Percentiles rank a stretch among this genome's conserved stretches.
These are phyloP conservation scores for Callospermophilus lateralis DNA, from an alignment of 2,113 vertebrate genomes.

Conservation along the genomic window DNA sequence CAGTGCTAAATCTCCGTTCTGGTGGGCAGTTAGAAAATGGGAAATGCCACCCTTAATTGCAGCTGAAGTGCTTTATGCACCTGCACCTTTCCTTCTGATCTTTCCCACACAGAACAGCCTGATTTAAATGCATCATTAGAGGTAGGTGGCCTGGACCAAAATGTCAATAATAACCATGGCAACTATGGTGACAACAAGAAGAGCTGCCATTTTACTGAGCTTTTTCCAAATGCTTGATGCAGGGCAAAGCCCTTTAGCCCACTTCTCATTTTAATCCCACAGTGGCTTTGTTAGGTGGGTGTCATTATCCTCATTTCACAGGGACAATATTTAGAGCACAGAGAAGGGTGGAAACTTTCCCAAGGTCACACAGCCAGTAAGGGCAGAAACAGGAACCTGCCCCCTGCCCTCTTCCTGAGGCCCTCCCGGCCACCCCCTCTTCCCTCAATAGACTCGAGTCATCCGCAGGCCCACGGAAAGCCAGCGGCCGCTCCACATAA, in stretches of 20 bases:
- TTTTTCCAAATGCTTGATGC: too few relatives aligned
- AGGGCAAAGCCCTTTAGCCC: not conserved
- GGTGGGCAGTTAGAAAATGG: slow-evolving; percentile 22
- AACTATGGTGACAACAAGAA: not conserved
- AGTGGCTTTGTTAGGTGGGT: not conserved
- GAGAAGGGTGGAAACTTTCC: not conserved
- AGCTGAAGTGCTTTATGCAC: not conserved
- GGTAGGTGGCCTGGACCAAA: not conserved
- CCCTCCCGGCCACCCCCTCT: not conserved
- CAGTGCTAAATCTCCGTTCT: not conserved
- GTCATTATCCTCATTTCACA: not conserved
- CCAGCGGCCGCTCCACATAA: slow-evolving; percentile 37
- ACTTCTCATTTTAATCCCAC: not conserved
- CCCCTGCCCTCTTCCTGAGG: not conserved
- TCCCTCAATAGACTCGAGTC: not conserved
- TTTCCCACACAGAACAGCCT: not conserved
- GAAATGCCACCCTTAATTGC: not conserved
- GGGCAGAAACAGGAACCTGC: not conserved
- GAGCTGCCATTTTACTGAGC: not conserved
- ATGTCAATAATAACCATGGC: slow-evolving; percentile 37
- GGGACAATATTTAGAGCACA: not conserved
- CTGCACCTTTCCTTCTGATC: slow-evolving; percentile 17
- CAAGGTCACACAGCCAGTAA: not conserved
- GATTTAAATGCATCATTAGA: slow-evolving; percentile 48
- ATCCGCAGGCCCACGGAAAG: not conserved